Base-by-base conservation (phyloP, 2,888 invertebrate species). In the Drosophila yooni region DNA sequence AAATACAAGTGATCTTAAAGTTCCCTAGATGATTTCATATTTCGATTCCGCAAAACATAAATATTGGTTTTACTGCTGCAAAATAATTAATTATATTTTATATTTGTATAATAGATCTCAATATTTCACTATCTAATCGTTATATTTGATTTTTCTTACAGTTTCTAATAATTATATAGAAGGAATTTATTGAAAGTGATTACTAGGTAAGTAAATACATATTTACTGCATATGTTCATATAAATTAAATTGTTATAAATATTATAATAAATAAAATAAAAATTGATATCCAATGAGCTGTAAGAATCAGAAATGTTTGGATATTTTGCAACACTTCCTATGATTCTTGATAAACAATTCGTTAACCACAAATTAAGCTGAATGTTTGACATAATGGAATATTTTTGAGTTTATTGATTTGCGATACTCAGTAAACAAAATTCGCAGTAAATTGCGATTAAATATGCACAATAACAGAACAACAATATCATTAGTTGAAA, bases 1-100 rank as follows among this genome's bases (percentile, higher is more conserved):
- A 48, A 15, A 11, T 15, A 53, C 10, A 38, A 36, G 51, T 74
- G 66, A 59, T 34, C 48, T 65, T 48, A 59, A 38, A 8, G 31
- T 36, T 33, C n/a, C 27, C 11, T 10, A 0, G 29, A 46, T 8
- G 33, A 33, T 11, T 33, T 10, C 33, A 33, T 3, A 33, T 1
- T 21, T 21, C 21, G 21, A 21, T 21, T 21, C 1, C 21, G 13
- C 7, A 46, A 46, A 46, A 11, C 13, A 25, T 27, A 50, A 11
- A 5, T 3, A 25, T 25, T 15, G 10, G 18, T 10, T 18, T 21
- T 21, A 43, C 21, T 43, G 43, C 43, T 43, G 11, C 0, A 43
- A 11, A 43, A 21, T 21, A 6, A n/a, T 40, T 2, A 10, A 33
- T 33, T 3, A 11, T 33, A 11, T 11, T 33, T 11, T 11, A 33